Evolutionary conservation across 2,113 vertebrate genomes (phyloP), one percentile per base, ranked within the genome.

Genomic region (Actinemys pallida): DNA sequence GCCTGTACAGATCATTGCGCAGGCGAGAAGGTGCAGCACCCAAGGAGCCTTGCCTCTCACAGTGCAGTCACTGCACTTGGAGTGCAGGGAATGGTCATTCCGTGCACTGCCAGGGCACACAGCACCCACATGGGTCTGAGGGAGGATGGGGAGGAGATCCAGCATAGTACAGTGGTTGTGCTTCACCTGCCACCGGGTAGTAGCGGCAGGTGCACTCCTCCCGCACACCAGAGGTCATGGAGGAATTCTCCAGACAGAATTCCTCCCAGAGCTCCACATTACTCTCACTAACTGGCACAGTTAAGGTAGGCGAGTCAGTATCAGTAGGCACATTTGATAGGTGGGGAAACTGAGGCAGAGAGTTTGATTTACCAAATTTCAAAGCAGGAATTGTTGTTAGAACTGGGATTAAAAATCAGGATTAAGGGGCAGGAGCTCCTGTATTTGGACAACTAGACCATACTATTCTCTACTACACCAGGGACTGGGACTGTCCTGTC

Each of bases 391-490:
- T 75, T 19, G 16, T 39, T 27, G 27, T n/a, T 69, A 9, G 50
- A 89, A 93, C 22, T 47, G 4, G 11, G 4, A 5, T 84, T 16
- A 65, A 59, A 93, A 79, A 3, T 49, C 49, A 72, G 42, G 35
- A 87, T 14, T 78, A 56, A 81, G 39, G 69, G 11, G 39, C 5
- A 9, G 76, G 39, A 87, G 29, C 1, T 14, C 14, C 62, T 92
- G 2, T 88, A 27, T 82, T 11, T 9, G 22, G 8, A 7, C 4
- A 83, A 45, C 11, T n/a, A 78, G n/a, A 4, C 29, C 52, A 4
- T 92, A 0, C 9, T 3, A 4, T 5, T 4, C 52, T 93, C 90
- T 84, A 6, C 65, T 93, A 20, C 19, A 27, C 9, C 12, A 0
- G 29, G 52, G 12, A 2, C 17, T 90, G 7, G 53, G 2, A 12